These are phyloP conservation scores for Fabriciana adippe DNA, from an alignment of 2,888 invertebrate genomes.

Conservation along the genomic window DNA sequence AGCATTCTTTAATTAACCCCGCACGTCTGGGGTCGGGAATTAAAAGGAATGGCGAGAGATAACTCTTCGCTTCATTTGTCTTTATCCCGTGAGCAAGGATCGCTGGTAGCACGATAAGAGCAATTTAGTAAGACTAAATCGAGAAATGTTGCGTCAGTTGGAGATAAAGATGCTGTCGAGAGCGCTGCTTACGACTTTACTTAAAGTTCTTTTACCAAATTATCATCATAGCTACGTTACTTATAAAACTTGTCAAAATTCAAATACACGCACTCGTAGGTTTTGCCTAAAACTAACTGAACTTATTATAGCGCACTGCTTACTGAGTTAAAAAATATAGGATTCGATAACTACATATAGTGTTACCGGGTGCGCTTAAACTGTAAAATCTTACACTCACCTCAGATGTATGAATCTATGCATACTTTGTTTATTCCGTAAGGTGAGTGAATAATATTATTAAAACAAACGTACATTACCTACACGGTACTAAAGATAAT, in stretches of 20 bases:
- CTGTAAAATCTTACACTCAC: too few species aligned
- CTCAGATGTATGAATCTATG: too few species aligned
- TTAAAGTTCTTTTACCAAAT: not conserved
- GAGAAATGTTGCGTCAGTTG: slow-evolving; percentile 22
- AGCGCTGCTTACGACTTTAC: not conserved
- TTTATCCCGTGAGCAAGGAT: slow-evolving; percentile 52
- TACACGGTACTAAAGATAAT: too few species aligned
- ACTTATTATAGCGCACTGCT: too few species aligned
- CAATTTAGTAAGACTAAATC: slow-evolving; percentile 36
- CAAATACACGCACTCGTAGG: too few species aligned
- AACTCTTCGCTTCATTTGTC: slow-evolving; percentile 64
- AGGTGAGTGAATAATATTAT: too few species aligned
- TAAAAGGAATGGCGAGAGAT: slow-evolving; percentile 70
- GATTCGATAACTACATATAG: too few species aligned
- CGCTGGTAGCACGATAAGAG: slow-evolving; percentile 40
- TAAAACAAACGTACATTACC: too few species aligned
- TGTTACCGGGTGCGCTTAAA: too few species aligned
- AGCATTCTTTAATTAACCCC: slow-evolving; percentile 69
- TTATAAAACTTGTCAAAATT: not conserved
- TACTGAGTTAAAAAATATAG: too few species aligned
- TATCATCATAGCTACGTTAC: not conserved
- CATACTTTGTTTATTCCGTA: too few species aligned
- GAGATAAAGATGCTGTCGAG: slow-evolving; percentile 5
- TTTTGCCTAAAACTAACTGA: too few species aligned
- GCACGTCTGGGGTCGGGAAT: slow-evolving; percentile 61